Evolutionary conservation across 1,140 invertebrate species (phyloP), one percentile per base, ranked within the genome.

Genomic region (Trachymyrmex septentrionalis): DNA sequence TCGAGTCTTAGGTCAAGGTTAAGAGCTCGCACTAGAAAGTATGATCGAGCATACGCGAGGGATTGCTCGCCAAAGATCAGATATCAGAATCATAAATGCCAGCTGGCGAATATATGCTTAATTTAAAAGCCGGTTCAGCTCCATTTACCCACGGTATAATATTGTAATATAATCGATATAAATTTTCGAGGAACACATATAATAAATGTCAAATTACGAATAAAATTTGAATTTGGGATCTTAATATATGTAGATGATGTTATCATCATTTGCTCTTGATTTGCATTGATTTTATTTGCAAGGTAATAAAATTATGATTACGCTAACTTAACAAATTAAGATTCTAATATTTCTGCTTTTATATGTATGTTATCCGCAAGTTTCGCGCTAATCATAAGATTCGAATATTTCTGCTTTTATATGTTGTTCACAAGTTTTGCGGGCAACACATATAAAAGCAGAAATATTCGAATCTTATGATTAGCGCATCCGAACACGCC

Each of bases 261-360:
- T 69, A 38, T 81, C 4, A n/a, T 55, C 77, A 19, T 69, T 81
- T 53, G 16, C 27, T 44, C 57, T 12, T 5, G 64, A 69, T 81
- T 55, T 38, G 27, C 77, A 81, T 71, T 38, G 77, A 80, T 80
- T 69, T 80, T 30, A 80, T 53, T 55, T 16, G 27, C 63, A 38
- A 24, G 34, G 50, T 30, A 14, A 55, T 71, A 57, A 81, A 71
- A 77, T 38, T 3, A 14, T 69, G 21, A 67, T 55, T 53, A 55
- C 48, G 27, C 30, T 19, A 75, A 21, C 69, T 61, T 48, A 66
- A 27, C 63, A 14, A 53, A 48, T 5, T 38, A 50, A 27, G 27
- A 30, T 55, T 21, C 21, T 27, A 66, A 63, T 48, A 21, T 27
- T n/a, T 12, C 16, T 24, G 57, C 24, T 21, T 21, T 64, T 48